Percentiles rank a stretch among this genome's conserved stretches.
Conservation (phyloP, 2,888 invertebrate genomes). For the Euzetes globulus region DNA sequence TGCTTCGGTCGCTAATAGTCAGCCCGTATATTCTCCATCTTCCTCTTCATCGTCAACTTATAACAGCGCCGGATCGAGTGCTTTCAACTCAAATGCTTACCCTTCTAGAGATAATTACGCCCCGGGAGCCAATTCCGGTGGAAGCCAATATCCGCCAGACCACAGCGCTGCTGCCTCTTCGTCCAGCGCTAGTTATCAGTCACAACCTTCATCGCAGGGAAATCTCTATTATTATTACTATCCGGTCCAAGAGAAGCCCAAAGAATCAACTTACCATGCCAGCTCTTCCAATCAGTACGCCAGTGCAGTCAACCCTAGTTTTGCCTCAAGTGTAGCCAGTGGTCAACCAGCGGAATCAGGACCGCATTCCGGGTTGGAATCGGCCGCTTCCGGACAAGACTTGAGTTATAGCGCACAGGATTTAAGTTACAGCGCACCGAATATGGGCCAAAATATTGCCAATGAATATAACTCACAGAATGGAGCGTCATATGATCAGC, state of each 20-base stretch:
- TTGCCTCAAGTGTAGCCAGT: slow-evolving; percentile 32
- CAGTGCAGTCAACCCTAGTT: slow-evolving; percentile 32
- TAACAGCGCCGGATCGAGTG: not conserved
- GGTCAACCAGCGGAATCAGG: slow-evolving; percentile 30
- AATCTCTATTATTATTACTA: slow-evolving; percentile 43
- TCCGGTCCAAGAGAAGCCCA: slow-evolving; percentile 40
- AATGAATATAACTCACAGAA: slow-evolving; percentile 27
- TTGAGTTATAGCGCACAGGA: slow-evolving; percentile 36
- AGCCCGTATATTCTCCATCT: slow-evolving; percentile 40
- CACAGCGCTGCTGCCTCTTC: slow-evolving; percentile 24
- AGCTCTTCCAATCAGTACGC: slow-evolving; percentile 39
- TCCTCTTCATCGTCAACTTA: slow-evolving; percentile 23
- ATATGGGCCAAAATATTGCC: not conserved
- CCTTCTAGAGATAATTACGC: slow-evolving; percentile 5
- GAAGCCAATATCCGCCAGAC: not conserved
- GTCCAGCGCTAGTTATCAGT: slow-evolving; percentile 37
- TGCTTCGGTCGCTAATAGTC: slow-evolving; percentile 22
- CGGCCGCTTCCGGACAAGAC: slow-evolving; percentile 35
- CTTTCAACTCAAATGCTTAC: slow-evolving; percentile 24
- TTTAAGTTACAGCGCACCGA: slow-evolving; percentile 33
- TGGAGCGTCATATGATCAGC: slow-evolving; percentile 33
- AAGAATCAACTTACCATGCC: slow-evolving; percentile 39
- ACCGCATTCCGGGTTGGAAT: slow-evolving; percentile 13
- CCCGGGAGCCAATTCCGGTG: not conserved
- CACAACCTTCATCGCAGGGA: slow-evolving; percentile 37